Base-by-base conservation (phyloP, 2,797 vertebrate species). In the Micromesistius poutassou region DNA sequence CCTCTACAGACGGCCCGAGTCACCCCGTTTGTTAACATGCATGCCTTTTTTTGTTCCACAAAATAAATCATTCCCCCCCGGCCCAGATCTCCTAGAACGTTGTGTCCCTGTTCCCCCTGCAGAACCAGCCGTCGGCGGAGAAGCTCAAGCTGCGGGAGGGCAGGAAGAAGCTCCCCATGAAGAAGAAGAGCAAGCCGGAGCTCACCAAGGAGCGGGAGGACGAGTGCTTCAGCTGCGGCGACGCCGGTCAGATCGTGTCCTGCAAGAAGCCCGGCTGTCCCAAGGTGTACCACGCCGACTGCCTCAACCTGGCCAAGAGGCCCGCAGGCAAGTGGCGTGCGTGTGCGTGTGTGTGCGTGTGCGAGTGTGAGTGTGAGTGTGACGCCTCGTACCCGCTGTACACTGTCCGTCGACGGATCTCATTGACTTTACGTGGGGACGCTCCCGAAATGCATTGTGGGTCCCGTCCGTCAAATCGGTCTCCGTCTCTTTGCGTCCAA, bases 271-370 rank as follows among this genome's bases (percentile, higher is more conserved):
- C 95, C 0, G 97, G 97, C 70, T 99, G 98, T 83, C 98, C 98
- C 0, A 99, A 99, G 86, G 98, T 99, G 82, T 99, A 98, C 88
- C 98, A 99, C 0, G 97, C 98, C 0, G 97, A 99, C 93, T 99
- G 98, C 88, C 96, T 99, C 91, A 97, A 97, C 93, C 91, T 99
- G 88, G 96, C 96, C 83, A 98, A 97, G 90, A 95, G 97, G 84
- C 98, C 98, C 75, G 97, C 98, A 95, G 98, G 98, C 96, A 82
- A 87, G 91, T 87, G 30, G 30, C 19, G 70, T 33, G 12, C 33
- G 70, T 33, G 68, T 71, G 10, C 25, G 55, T 62, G 55, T 62
- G 16, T 55, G 16, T 22, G 46, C 5, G 46, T 22, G 46, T 19
- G 46, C n/a, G n/a, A n/a, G n/a, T n/a, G n/a, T n/a, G n/a, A n/a